phyloP scores from a whole-genome alignment of 2,797 vertebrate species.

The Pachyuromys duprasi region DNA sequence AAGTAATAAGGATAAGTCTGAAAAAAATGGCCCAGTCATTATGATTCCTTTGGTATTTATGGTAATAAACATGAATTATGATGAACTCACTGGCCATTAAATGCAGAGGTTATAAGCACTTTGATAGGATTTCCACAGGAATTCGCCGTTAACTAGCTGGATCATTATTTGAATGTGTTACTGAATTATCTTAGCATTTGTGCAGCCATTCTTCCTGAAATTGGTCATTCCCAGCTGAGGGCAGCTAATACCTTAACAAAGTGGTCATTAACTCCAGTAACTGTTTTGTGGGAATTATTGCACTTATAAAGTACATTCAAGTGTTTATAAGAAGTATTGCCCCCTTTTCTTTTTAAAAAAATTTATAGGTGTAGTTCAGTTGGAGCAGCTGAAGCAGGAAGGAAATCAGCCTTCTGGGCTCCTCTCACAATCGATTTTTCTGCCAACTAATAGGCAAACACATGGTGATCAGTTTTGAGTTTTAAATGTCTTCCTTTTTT shows the following conservation, averaged over 20 bases:
- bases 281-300: conserved; percentile 89
- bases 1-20: conserved; percentile 81
- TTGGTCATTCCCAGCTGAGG: conserved; percentile 88
- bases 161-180: conserved; percentile 87
- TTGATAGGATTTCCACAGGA: conserved; percentile 88
- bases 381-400: conserved; percentile 84
- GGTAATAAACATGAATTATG: conserved; percentile 87
- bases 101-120: conserved; percentile 81
- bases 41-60: conserved; percentile 86
- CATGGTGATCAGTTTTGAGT: conserved; percentile 83
- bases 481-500: conserved; percentile 86
- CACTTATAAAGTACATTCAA: conserved; percentile 87
- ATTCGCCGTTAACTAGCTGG: conserved; percentile 87
- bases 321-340: conserved; percentile 87
- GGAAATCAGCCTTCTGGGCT: conserved; percentile 82
- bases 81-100: conserved; percentile 88
- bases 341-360: conserved; percentile 72
- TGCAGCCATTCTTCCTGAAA: conserved; percentile 83
- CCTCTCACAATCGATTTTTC: conserved; percentile 86
- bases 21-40: conserved; percentile 84
- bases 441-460: conserved; percentile 87
- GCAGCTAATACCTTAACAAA: conserved; percentile 89
- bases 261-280: conserved; percentile 88
- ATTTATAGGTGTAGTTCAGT: conserved; percentile 88
- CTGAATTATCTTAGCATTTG: conserved; percentile 88